Conservation (phyloP, 1,140 invertebrate species). For the Oncopodura yosiiana region DNA sequence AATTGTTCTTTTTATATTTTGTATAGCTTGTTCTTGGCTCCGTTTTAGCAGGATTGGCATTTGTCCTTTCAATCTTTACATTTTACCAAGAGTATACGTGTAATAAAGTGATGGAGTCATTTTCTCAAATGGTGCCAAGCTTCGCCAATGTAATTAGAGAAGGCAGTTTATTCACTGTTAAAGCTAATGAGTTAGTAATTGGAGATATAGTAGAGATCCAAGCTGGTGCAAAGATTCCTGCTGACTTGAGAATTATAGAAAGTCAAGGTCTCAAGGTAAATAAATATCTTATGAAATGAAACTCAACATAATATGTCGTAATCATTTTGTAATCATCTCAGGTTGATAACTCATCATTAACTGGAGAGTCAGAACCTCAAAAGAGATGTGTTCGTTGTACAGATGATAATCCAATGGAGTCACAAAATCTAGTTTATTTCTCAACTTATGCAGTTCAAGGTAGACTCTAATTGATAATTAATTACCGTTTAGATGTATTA, state of each 20-base stretch:
- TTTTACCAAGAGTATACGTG: constrained; percentile 11
- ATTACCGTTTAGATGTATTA: no score
- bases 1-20: neutral
- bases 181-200: constrained; percentile 57
- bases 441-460: constrained; percentile 50
- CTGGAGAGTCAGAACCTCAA: constrained; percentile 55
- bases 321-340: no score
- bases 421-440: constrained; percentile 44
- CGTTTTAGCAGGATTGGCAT: neutral
- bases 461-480: no score
- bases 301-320: no score
- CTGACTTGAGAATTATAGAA: constrained; percentile 49
- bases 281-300: constrained; percentile 66
- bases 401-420: constrained; percentile 43
- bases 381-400: constrained; percentile 44
- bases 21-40: constrained; percentile 9
- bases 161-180: constrained; percentile 50
- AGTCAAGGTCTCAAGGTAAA: constrained; percentile 66
- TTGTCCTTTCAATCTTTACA: constrained; percentile 5
- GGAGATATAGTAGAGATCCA: constrained; percentile 70
- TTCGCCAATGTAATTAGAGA: constrained; percentile 62
- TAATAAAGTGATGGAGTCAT: constrained; percentile 10
- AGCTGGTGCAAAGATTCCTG: constrained; percentile 44
- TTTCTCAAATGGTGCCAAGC: constrained; percentile 38
- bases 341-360: constrained; percentile 47